Base-by-base conservation (phyloP, 2,888 invertebrate genomes). In the Iselma pallidipennis region DNA sequence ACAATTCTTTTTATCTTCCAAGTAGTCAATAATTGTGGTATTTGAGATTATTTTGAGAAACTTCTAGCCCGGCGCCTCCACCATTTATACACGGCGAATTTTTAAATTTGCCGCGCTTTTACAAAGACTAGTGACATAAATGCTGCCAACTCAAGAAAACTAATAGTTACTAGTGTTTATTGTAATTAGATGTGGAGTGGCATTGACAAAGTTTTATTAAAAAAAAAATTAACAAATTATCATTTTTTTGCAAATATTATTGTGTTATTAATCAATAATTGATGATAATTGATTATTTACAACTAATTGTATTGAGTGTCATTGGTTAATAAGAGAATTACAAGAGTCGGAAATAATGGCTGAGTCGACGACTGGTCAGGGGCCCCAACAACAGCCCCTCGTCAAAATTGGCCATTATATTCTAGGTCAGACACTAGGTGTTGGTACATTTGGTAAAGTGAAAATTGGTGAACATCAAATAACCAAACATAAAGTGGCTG, bases 361-460 rank as follows among this genome's bases (percentile, higher is more conserved):
- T 31, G 64, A 64, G 23, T 12, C 50, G 16, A 5, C 45, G 45
- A 45, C 21, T 10, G 57, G 49, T 19, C 66, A 69, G 55, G 78
- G 75, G 64, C 74, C 71, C 5, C 45, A 45, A 12, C 92, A 91
- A 12, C 92, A 91, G 80, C 93, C 94, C 58, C 88, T 93, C 68
- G 93, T 97, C 31, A 97, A 96, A 85, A 99, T 98, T 78, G 99
- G 99, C 0, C 98, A 98, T 82, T 99, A 99, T 82, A 92, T 95
- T 56, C 84, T 99, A 53, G 98, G 98, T 19, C 90, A 91, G 75
- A 94, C 94, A 2, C 85, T 99, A 48, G 99, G 99, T 33, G 95
- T 97, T 33, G 99, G 99, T 26, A 99, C 99, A 4, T 99, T 99
- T 84, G 99, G 99, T 59, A 99, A 99, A 87, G 99, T 99, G 2